phyloP scores from a whole-genome alignment of 2,113 vertebrate species.

The Neoarius graeffei region DNA sequence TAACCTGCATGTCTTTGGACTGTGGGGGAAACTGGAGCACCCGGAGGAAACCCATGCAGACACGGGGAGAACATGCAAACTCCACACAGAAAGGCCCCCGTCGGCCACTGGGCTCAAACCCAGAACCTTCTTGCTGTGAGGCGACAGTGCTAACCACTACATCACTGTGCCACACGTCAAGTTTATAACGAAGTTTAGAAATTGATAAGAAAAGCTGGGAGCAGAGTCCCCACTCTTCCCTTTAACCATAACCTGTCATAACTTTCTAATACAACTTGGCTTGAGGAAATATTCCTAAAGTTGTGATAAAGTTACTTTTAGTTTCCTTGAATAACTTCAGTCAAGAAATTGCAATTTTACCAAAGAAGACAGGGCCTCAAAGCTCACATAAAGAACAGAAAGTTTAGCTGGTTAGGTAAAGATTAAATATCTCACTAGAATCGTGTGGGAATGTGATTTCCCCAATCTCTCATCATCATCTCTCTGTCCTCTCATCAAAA shows the following conservation, averaged over 20 bases:
- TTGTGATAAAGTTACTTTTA: not conserved
- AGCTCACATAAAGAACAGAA: not conserved
- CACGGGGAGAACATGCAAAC: too few species aligned
- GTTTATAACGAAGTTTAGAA: not conserved
- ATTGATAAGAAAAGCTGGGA: not conserved
- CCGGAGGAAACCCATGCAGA: too few species aligned
- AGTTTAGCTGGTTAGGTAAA: not conserved
- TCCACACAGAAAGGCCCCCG: too few species aligned
- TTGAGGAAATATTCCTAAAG: not conserved
- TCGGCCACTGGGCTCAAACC: too few species aligned
- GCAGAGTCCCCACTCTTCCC: not conserved
- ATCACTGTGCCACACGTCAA: too few species aligned
- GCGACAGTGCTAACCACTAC: too few species aligned
- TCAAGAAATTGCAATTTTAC: not conserved
- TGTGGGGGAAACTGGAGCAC: too few species aligned
- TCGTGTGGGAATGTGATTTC: slow-evolving; percentile 13
- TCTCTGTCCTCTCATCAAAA: slow-evolving; percentile 14
- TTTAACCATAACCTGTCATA: not conserved
- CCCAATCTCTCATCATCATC: slow-evolving; percentile 28
- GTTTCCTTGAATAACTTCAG: not conserved
- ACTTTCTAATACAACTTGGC: not conserved
- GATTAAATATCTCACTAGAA: slow-evolving; percentile 2
- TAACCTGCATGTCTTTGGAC: too few species aligned
- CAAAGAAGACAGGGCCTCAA: not conserved
- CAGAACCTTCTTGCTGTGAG: too few species aligned